Evolutionary conservation across 2,113 vertebrate species (phyloP).

Genomic region (Sinocyclocheilus grahami): DNA sequence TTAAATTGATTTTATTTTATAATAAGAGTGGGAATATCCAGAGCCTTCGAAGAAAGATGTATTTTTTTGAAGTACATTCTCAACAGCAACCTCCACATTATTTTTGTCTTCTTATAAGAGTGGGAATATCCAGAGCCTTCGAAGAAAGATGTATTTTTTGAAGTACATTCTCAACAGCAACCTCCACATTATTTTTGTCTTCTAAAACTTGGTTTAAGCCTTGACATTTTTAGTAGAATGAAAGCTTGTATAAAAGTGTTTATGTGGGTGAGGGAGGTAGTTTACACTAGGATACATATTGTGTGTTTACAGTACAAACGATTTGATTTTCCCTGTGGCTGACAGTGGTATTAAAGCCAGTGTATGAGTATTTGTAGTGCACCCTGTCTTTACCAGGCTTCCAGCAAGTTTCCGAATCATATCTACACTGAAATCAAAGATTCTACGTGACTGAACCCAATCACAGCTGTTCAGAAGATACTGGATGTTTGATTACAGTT

Average conservation of each 20-base stretch:
- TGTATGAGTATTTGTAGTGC: neutral
- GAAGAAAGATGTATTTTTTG: neutral
- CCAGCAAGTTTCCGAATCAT: neutral
- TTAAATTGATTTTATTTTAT: no score
- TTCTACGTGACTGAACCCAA: neutral
- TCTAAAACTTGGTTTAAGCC: neutral
- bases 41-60: neutral
- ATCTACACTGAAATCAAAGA: neutral
- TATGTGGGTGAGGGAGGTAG: neutral
- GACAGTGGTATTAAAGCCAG: neutral
- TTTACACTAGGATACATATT: neutral
- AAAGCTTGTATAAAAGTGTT: neutral
- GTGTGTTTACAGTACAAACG: neutral
- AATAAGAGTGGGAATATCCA: neutral
- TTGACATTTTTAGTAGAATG: neutral
- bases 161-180: no score
- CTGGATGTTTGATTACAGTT: neutral
- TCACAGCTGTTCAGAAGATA: neutral
- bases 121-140: neutral
- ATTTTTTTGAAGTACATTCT: neutral
- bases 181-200: neutral
- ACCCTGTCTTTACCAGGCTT: neutral
- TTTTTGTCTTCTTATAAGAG: neutral
- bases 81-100: no score
- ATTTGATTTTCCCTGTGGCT: constrained; percentile 1